Conservation (phyloP, 92 coral and sea anemone species). For the Parazoanthus darwini region DNA sequence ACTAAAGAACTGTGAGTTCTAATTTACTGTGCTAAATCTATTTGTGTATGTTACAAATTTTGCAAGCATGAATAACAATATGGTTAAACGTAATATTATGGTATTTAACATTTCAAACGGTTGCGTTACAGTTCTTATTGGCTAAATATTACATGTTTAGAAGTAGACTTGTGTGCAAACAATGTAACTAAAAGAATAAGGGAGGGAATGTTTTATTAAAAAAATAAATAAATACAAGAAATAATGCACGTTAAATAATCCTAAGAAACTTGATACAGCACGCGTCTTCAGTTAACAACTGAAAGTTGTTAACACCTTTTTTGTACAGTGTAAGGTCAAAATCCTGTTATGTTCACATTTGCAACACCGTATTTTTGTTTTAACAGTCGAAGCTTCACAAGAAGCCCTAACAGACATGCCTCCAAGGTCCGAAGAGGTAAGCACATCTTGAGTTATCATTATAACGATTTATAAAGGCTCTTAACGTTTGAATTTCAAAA, state of each 20-base stretch:
- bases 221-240: too few species aligned
- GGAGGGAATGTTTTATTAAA: too few species aligned
- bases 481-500: too few species aligned
- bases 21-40: background rate
- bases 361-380: background rate
- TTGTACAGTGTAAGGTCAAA: background rate
- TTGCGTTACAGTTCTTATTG: too few species aligned
- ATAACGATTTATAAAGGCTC: background rate
- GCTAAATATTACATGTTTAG: too few species aligned
- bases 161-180: too few species aligned
- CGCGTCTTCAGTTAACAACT: too few species aligned
- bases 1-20: slow-evolving; percentile 91
- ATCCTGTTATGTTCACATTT: background rate
- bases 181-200: background rate
- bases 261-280: too few species aligned
- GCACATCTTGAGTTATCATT: background rate
- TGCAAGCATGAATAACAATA: too few species aligned
- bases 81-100: too few species aligned
- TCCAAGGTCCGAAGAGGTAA: slow-evolving; percentile 95
- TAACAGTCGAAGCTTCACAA: slow-evolving; percentile 93
- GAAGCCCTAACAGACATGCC: slow-evolving; percentile 99
- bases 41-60: background rate
- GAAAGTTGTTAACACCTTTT: background rate
- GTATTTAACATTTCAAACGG: too few species aligned
- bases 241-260: too few species aligned